A percentile compares a stretch with the other conserved stretches of the same genome.
These are phyloP conservation scores for Xenus cinereus DNA, from an alignment of 2,113 vertebrate species.

Conservation along the genomic window DNA sequence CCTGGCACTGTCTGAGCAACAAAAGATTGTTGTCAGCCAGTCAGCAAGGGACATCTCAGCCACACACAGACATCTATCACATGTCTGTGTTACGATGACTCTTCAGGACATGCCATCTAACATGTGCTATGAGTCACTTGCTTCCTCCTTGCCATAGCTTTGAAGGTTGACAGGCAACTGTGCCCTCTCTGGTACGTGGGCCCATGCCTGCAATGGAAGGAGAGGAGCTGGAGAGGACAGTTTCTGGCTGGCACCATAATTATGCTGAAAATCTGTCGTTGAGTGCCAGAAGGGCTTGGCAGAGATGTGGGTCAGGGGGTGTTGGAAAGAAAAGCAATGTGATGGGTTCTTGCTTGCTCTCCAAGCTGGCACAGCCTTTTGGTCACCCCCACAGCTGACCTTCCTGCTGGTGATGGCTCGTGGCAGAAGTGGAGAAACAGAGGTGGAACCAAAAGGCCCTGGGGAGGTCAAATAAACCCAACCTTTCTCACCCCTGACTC, in stretches of 20 bases:
- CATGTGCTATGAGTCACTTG: background rate
- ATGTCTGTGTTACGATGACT: background rate
- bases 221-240: background rate
- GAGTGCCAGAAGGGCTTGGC: background rate
- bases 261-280: background rate
- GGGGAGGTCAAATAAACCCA: background rate
- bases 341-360: background rate
- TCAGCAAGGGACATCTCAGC: background rate
- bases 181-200: background rate
- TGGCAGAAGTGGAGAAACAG: background rate
- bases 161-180: background rate
- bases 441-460: background rate
- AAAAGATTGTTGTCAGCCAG: background rate
- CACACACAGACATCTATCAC: background rate
- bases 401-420: background rate
- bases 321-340: background rate
- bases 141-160: background rate
- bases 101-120: background rate
- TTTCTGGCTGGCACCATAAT: background rate
- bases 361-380: background rate
- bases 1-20: background rate
- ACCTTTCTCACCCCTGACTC: background rate
- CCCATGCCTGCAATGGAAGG: background rate
- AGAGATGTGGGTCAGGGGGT: fast-evolving
- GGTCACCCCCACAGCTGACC: background rate